phyloP scores from a whole-genome alignment of 2,797 vertebrate species.

The Sebastes wilsoni region DNA sequence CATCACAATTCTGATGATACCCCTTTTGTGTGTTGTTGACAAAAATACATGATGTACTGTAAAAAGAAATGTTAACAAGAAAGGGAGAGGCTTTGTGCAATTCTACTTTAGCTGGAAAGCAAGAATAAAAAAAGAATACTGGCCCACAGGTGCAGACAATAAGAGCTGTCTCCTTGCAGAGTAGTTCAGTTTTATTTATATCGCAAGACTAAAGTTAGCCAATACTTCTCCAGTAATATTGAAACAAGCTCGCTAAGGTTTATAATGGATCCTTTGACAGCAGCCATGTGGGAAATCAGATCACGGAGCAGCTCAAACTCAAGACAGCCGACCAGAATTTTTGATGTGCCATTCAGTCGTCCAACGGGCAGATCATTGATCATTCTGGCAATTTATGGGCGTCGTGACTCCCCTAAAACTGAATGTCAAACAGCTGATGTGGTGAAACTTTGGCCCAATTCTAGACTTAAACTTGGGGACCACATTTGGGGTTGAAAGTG shows the following conservation, averaged over 20 bases:
- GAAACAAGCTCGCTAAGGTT: constrained; percentile 4
- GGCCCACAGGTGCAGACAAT: background rate
- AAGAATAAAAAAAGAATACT: background rate
- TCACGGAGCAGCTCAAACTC: background rate
- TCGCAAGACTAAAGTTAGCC: background rate
- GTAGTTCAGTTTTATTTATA: background rate
- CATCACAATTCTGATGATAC: background rate
- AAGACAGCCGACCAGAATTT: background rate
- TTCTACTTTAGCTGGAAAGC: background rate
- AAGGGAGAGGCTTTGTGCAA: background rate
- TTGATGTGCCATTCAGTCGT: background rate
- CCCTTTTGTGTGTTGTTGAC: background rate
- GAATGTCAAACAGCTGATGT: background rate
- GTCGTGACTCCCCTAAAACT: background rate
- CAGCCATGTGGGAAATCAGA: background rate
- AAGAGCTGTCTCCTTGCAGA: background rate
- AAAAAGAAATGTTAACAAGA: background rate
- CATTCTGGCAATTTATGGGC: background rate
- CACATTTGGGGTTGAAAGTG: background rate
- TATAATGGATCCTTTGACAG: constrained; percentile 7
- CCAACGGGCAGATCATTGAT: background rate
- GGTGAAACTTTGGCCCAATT: background rate
- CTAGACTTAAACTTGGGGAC: background rate
- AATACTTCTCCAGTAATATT: background rate
- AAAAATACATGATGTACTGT: background rate